A percentile compares a stretch with the other conserved stretches of the same genome.
These are phyloP conservation scores for Chelmon rostratus DNA, from an alignment of 2,797 vertebrate species.

Conservation along the genomic window DNA sequence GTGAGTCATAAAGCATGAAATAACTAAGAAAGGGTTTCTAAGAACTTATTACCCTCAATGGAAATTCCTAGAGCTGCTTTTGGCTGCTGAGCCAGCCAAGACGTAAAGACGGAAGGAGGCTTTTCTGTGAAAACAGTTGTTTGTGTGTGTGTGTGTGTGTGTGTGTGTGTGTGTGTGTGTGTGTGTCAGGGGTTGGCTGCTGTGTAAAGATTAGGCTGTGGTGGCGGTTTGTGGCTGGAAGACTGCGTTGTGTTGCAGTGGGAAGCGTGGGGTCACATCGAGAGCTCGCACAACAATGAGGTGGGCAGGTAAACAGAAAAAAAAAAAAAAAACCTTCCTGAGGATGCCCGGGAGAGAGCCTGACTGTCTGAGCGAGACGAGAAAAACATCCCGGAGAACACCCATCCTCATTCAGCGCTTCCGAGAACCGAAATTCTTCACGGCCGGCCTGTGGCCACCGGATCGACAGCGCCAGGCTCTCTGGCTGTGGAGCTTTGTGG, in stretches of 20 bases:
- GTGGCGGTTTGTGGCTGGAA: constrained; percentile 8
- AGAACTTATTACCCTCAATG: constrained; percentile 20
- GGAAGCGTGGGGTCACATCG: constrained; percentile 28
- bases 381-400: constrained; percentile 59
- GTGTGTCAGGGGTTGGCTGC: not conserved
- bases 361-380: constrained; percentile 31
- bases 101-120: not conserved
- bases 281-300: constrained; percentile 40
- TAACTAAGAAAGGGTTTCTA: constrained; percentile 27
- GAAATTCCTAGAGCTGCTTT: constrained; percentile 22
- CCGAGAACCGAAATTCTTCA: constrained; percentile 69
- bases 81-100: not conserved
- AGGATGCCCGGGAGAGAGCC: constrained; percentile 31
- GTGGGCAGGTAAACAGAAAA: constrained; percentile 57
- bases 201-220: constrained; percentile 8
- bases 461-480: constrained; percentile 24
- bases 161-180: not conserved
- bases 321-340: constrained; percentile 59
- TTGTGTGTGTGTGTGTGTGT: not conserved
- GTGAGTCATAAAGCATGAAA: not conserved
- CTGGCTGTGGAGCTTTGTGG: constrained; percentile 28
- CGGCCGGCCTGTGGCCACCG: constrained; percentile 15
- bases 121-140: not conserved
- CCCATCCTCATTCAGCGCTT: constrained; percentile 68
- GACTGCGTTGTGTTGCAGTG: not conserved